These are phyloP conservation scores for Hippocampus kuda DNA, from an alignment of 2,797 vertebrate genomes.

Conservation along the genomic window DNA sequence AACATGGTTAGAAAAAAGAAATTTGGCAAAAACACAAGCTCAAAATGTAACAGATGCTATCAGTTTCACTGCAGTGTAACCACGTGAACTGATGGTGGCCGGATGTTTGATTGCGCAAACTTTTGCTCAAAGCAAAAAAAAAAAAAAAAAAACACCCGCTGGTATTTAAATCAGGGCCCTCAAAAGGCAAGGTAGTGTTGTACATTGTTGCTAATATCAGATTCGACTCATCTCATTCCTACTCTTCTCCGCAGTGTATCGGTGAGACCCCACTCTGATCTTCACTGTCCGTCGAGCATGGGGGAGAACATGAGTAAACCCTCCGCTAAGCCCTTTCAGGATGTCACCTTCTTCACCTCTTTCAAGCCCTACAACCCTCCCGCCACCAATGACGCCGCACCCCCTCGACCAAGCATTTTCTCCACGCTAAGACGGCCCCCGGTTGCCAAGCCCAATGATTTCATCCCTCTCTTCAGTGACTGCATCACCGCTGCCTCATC, in stretches of 20 bases:
- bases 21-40: no score
- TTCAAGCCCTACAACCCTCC: conserved; percentile 18
- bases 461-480: conserved; percentile 54
- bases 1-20: no score
- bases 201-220: not conserved
- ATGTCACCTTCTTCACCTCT: conserved; percentile 11
- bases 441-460: conserved; percentile 28
- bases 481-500: conserved; percentile 52
- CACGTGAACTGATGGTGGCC: no score
- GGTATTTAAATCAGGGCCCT: not conserved
- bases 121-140: not conserved
- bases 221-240: not conserved
- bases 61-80: no score
- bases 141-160: not conserved
- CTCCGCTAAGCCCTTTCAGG: conserved; percentile 12
- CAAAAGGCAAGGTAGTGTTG: not conserved
- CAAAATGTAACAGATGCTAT: no score
- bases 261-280: conserved; percentile 55
- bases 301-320: conserved; percentile 37
- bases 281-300: conserved; percentile 25
- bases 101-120: no score
- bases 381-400: not conserved
- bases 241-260: conserved; percentile 45
- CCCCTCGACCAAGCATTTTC: conserved; percentile 37
- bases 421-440: conserved; percentile 33